Evolutionary conservation across 2,888 invertebrate genomes (phyloP).

Genomic region (Tenodera sinensis): DNA sequence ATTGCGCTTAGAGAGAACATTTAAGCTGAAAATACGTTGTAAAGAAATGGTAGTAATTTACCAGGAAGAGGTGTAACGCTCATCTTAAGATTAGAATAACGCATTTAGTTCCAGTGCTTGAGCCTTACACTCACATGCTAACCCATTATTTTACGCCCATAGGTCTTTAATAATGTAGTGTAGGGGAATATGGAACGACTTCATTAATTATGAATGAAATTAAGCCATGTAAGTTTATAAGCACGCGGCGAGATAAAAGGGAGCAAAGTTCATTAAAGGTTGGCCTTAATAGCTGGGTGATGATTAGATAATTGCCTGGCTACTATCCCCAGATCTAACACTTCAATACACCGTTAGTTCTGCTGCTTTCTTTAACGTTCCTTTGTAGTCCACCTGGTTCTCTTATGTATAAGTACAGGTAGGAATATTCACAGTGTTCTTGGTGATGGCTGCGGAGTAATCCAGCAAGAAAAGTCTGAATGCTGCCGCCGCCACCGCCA

Average conservation of each 20-base stretch:
- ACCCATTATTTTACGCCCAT: not conserved
- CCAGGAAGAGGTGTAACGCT: too few species aligned
- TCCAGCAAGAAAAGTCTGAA: too few species aligned
- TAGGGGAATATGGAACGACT: not conserved
- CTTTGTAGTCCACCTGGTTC: not conserved
- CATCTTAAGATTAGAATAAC: not conserved
- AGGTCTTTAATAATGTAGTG: not conserved
- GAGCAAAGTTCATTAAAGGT: not conserved
- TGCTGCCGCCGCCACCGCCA: too few species aligned
- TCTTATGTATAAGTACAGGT: not conserved
- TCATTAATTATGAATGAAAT: not conserved
- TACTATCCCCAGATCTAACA: not conserved
- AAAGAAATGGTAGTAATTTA: too few species aligned
- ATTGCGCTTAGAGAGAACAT: too few species aligned
- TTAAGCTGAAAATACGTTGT: too few species aligned
- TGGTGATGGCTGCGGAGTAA: too few species aligned
- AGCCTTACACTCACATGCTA: not conserved
- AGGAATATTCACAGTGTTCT: too few species aligned
- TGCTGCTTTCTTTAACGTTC: not conserved
- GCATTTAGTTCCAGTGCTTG: not conserved
- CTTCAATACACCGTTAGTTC: not conserved
- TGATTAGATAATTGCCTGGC: not conserved
- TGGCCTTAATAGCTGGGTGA: not conserved
- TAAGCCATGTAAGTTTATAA: not conserved
- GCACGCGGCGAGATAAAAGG: not conserved